Conservation (phyloP, 2,797 vertebrate species). For the Xenops minutus region DNA sequence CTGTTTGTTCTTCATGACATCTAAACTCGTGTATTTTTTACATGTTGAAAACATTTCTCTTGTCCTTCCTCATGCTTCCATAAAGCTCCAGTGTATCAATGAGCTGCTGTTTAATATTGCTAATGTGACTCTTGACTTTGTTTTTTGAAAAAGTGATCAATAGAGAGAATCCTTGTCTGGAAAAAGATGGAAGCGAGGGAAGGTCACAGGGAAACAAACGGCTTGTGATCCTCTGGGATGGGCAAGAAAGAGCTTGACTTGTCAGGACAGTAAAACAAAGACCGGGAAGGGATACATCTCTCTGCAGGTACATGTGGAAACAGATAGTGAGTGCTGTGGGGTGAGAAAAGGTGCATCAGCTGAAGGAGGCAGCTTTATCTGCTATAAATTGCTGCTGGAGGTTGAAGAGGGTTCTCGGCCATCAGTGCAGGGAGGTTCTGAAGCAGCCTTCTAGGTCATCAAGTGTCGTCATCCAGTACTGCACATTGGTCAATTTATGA, state of each 20-base stretch:
- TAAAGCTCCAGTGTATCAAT: neutral
- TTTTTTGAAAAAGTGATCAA: neutral
- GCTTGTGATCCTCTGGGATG: neutral
- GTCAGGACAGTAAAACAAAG: neutral
- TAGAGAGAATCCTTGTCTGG: neutral
- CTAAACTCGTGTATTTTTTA: neutral
- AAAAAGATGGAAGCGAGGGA: neutral
- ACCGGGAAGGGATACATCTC: neutral
- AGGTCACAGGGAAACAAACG: neutral
- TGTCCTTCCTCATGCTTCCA: neutral
- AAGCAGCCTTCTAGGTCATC: neutral
- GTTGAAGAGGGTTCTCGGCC: neutral
- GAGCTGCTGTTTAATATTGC: neutral
- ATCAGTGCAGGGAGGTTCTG: neutral
- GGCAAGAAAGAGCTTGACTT: neutral
- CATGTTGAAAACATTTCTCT: neutral
- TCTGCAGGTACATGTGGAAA: neutral
- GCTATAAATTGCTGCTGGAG: neutral
- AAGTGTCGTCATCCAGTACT: neutral
- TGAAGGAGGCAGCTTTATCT: neutral
- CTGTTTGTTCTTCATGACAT: neutral
- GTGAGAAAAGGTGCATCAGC: neutral
- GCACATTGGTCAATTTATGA: fast-evolving
- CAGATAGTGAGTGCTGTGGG: neutral
- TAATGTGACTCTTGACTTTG: neutral